Evolutionary conservation across 2,113 vertebrate genomes (phyloP).

Genomic region (Ochotona princeps): DNA sequence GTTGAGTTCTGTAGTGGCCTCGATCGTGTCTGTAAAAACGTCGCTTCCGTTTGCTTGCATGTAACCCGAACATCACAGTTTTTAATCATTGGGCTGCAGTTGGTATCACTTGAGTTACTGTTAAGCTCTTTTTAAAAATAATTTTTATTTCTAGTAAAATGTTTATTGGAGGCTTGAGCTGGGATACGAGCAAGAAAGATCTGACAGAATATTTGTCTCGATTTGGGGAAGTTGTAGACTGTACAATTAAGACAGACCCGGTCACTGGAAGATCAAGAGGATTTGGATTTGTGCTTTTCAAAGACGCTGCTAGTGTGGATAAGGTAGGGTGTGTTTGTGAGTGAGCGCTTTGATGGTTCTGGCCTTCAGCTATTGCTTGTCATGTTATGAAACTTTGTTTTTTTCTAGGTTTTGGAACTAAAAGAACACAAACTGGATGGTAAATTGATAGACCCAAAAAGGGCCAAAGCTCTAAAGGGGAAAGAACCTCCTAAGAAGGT

Average conservation of each 20-base stretch:
- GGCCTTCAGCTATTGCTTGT: background rate
- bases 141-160: constrained; percentile 88
- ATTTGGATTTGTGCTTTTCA: constrained; percentile 94
- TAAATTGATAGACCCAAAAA: constrained; percentile 93
- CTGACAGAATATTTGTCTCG: constrained; percentile 93
- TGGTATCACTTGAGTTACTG: background rate
- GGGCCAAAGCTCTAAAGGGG: constrained; percentile 93
- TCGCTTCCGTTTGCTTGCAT: no score
- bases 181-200: constrained; percentile 95
- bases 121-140: constrained; percentile 11
- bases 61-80: no score
- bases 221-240: constrained; percentile 94
- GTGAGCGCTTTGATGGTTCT: background rate
- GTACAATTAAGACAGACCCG: constrained; percentile 94
- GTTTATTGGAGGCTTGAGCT: constrained; percentile 95
- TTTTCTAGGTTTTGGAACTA: constrained; percentile 90
- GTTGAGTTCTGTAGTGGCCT: background rate
- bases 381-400: constrained; percentile 37
- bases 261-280: constrained; percentile 92
- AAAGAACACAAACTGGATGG: constrained; percentile 94
- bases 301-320: constrained; percentile 92
- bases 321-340: constrained; percentile 83
- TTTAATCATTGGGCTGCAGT: background rate
- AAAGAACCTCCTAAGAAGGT: constrained; percentile 94
- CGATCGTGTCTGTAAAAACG: background rate